Conservation (phyloP, 2,113 vertebrate species). For the Nansenia antarctica region DNA sequence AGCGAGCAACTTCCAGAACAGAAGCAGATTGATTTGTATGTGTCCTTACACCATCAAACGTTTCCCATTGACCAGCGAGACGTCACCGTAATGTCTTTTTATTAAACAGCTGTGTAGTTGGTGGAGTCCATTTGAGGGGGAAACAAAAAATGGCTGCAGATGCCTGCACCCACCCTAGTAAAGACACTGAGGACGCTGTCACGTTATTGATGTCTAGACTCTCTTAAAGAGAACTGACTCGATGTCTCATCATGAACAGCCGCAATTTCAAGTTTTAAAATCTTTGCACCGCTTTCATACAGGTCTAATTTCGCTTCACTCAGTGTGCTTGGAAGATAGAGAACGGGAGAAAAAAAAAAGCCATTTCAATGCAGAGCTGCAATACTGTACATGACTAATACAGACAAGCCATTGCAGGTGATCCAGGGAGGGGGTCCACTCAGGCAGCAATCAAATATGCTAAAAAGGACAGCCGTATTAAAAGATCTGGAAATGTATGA, state of each 20-base stretch:
- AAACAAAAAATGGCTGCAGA: slow-evolving; percentile 3
- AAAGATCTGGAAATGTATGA: slow-evolving; percentile 43
- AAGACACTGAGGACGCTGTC: neutral
- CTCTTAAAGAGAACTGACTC: slow-evolving; percentile 13
- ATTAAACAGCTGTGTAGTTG: neutral
- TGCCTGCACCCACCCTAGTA: neutral
- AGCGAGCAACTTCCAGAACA: neutral
- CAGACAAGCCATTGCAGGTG: slow-evolving; percentile 54
- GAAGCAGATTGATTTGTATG: neutral
- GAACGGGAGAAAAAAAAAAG: slow-evolving; percentile 61
- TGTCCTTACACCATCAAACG: neutral
- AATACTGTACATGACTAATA: slow-evolving; percentile 57
- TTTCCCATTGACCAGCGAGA: slow-evolving; percentile 2
- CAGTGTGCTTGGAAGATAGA: slow-evolving; percentile 65
- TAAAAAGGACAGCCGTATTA: slow-evolving; percentile 48
- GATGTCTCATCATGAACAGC: slow-evolving; percentile 23
- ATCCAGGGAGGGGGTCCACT: slow-evolving; percentile 38
- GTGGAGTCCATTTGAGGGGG: slow-evolving; percentile 16
- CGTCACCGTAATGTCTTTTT: slow-evolving; percentile 6
- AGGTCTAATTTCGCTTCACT: slow-evolving; percentile 63
- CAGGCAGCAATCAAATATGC: slow-evolving; percentile 49
- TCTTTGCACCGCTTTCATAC: slow-evolving; percentile 72
- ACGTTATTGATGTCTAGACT: slow-evolving; percentile 14
- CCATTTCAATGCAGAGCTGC: slow-evolving; percentile 62
- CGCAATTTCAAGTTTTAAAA: slow-evolving; percentile 59